Evolutionary conservation across 2,888 invertebrate genomes (phyloP).

Genomic region (Ormyrus pomaceus): DNA sequence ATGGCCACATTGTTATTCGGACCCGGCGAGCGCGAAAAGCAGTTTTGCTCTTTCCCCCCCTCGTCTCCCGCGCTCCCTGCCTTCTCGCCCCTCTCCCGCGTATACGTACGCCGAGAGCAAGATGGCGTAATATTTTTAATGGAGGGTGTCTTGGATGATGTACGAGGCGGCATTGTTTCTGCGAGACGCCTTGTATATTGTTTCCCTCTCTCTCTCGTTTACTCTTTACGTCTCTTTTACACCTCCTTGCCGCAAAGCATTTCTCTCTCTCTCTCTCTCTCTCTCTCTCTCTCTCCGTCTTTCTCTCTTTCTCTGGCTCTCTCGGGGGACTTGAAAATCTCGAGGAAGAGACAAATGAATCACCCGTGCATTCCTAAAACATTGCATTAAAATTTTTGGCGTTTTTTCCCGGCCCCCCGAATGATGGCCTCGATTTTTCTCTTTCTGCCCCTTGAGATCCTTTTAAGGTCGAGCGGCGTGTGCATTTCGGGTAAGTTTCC

Average conservation of each 20-base stretch:
- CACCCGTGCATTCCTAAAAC: slow-evolving; percentile 8
- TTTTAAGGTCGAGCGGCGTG: neutral
- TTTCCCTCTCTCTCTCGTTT: slow-evolving; percentile 59
- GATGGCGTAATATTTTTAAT: slow-evolving; percentile 75
- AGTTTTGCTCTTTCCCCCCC: slow-evolving; percentile 12
- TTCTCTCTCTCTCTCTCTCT: slow-evolving; percentile 36
- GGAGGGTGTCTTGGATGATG: slow-evolving; percentile 74
- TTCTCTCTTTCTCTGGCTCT: slow-evolving; percentile 42
- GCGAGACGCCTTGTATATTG: slow-evolving; percentile 71
- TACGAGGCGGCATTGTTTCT: slow-evolving; percentile 73
- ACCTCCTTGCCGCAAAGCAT: slow-evolving; percentile 26
- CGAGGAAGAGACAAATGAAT: slow-evolving; percentile 53
- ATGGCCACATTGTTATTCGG: slow-evolving; percentile 72
- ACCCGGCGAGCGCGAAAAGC: slow-evolving; percentile 60
- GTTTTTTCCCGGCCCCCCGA: no score
- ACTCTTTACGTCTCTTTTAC: no score
- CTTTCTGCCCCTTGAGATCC: neutral
- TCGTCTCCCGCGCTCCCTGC: neutral
- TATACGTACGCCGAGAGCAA: slow-evolving; percentile 62
- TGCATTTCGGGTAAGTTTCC: no score
- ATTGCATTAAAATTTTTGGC: slow-evolving; percentile 5
- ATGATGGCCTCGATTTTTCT: neutral
- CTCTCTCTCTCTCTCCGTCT: slow-evolving; percentile 41
- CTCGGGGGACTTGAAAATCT: slow-evolving; percentile 51
- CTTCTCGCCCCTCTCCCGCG: slow-evolving; percentile 5